Base-by-base conservation (phyloP, 2,797 vertebrate genomes). In the Halcyon badia region DNA sequence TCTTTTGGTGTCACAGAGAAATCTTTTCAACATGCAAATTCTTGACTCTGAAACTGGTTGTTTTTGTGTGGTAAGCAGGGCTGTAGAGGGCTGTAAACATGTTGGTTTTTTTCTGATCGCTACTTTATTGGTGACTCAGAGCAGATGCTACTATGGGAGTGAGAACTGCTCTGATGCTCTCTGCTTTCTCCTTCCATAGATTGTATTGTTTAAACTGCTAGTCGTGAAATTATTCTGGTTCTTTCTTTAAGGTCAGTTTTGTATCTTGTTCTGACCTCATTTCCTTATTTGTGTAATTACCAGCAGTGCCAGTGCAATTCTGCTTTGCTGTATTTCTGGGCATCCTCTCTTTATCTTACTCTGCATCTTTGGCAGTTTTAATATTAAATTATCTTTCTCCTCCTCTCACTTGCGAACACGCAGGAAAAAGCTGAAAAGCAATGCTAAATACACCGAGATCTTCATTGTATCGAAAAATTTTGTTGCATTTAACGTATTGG, bases 161-260 rank as follows among this genome's bases (percentile, higher is more conserved):
- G 73, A 87, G 71, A 91, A 73, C n/a, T 86, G 17, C 65, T 68
- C 28, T 80, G 37, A 46, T 80, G 26, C 31, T 73, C 12, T 66
- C 54, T 42, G 18, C 77, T 89, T 95, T 46, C 48, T 71, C 46
- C 44, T 92, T 61, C 42, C 14, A 3, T 62, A 66, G 66, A 52
- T 71, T 61, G 33, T 28, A 11, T 31, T 56, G 49, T 7, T 94
- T 70, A 70, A 68, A 8, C 22, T 71, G 10, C 51, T 93, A 69
- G 42, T 61, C 65, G 15, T 71, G 39, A 94, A 80, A 79, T 70
- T 70, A 56, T 70, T 71, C 56, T 5, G 0, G 3, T 77, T 87
- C 78, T 56, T 95, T 87, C 42, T 76, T 87, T 89, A 62, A 68
- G 31, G 37, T 83, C 77, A 77, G 62, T 80, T 94, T 84, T 76